Evolutionary conservation across 2,113 vertebrate species (phyloP).

Genomic region (Lampris megalopsis): DNA sequence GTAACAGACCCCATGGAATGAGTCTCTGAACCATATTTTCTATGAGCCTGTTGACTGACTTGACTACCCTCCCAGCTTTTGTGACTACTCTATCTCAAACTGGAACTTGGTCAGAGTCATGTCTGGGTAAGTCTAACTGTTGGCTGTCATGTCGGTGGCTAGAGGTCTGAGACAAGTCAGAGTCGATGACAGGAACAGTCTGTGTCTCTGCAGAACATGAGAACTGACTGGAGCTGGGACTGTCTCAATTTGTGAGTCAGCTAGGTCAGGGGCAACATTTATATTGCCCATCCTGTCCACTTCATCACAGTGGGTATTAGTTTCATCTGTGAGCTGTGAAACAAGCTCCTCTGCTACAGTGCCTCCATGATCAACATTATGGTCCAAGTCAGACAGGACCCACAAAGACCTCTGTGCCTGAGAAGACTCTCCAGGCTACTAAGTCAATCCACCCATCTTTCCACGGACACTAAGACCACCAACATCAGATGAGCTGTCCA

Average conservation of each 20-base stretch:
- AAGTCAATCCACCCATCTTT: not conserved
- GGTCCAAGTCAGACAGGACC: not conserved
- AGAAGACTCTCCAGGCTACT: not conserved
- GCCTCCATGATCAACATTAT: not conserved
- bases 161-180: not conserved
- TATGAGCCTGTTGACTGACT: conserved; percentile 7
- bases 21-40: conserved; percentile 6
- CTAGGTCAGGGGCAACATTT: not conserved
- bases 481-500: not conserved
- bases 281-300: not conserved
- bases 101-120: not conserved
- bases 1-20: not conserved
- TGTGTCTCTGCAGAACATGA: not conserved
- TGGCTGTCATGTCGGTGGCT: not conserved
- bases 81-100: not conserved
- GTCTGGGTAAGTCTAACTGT: not conserved
- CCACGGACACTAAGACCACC: not conserved
- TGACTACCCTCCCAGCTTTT: conserved; percentile 4
- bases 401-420: not conserved
- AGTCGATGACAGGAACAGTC: not conserved
- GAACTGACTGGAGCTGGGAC: not conserved
- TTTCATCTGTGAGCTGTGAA: not conserved
- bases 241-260: not conserved
- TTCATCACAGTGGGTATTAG: not conserved
- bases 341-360: no score